Evolutionary conservation across 2,113 vertebrate species (phyloP).

Genomic region (Oreocharis arfaki): DNA sequence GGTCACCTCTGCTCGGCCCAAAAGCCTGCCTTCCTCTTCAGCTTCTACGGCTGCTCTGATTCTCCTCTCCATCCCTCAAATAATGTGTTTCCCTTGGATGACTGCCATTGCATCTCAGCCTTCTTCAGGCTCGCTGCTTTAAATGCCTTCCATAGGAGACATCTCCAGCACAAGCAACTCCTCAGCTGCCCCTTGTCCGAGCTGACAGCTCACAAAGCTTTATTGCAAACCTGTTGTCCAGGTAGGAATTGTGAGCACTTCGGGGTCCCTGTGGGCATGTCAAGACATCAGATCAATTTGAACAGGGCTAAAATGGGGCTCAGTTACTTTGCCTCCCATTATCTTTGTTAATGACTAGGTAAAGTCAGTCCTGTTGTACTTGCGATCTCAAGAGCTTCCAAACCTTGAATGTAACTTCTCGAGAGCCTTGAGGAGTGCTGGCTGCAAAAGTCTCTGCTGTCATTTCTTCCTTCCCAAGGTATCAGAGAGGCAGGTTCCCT

Average conservation of each 20-base stretch:
- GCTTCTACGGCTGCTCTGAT: not conserved
- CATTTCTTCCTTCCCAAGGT: not conserved
- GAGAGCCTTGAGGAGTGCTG: not conserved
- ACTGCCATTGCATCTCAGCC: not conserved
- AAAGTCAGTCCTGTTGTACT: not conserved
- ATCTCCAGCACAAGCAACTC: not conserved
- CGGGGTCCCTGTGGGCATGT: not conserved
- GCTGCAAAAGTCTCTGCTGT: not conserved
- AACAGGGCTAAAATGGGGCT: not conserved
- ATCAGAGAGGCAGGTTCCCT: not conserved
- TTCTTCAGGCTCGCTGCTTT: not conserved
- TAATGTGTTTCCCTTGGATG: not conserved
- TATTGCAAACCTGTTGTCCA: not conserved
- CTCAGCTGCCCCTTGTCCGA: not conserved
- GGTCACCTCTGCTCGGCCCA: not conserved
- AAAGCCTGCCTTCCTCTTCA: not conserved
- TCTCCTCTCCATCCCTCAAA: not conserved
- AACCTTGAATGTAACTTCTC: not conserved
- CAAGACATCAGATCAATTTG: not conserved
- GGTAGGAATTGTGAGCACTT: not conserved
- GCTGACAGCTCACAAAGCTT: not conserved
- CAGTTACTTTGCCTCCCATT: not conserved
- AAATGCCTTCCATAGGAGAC: not conserved
- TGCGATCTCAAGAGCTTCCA: not conserved
- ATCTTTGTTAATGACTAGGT: not conserved